Percentiles rank a stretch among this genome's conserved stretches.
These are phyloP conservation scores for Hartigia nigra DNA, from an alignment of 2,888 invertebrate genomes.

Conservation along the genomic window DNA sequence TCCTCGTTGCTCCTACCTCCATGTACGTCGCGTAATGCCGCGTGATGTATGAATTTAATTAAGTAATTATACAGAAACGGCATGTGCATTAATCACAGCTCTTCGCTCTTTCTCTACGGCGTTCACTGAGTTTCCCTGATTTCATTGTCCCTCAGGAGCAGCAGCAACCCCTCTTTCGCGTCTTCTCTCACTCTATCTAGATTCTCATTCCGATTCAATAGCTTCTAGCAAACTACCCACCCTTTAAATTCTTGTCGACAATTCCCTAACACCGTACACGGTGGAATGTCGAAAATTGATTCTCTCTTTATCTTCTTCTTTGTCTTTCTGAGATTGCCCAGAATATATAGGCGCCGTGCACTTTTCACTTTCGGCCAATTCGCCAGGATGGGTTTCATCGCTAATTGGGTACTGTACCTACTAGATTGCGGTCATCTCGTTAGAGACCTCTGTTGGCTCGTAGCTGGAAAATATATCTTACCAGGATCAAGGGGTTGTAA, in stretches of 20 bases:
- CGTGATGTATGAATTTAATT: conserved; percentile 58
- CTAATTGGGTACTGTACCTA: conserved; percentile 45
- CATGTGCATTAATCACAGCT: conserved; percentile 45
- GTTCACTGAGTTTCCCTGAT: conserved; percentile 16
- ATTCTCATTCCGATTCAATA: neutral
- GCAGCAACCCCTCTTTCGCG: neutral
- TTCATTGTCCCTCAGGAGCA: conserved; percentile 14
- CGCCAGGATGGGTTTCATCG: conserved; percentile 40
- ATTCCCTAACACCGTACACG: neutral
- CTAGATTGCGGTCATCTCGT: conserved; percentile 48
- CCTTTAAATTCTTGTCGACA: neutral
- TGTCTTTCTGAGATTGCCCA: neutral
- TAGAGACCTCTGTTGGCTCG: conserved; percentile 26
- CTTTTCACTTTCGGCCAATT: conserved; percentile 21
- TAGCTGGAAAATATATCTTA: conserved; percentile 14
- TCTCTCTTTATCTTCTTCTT: neutral
- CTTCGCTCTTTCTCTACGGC: conserved; percentile 1
- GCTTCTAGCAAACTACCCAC: neutral
- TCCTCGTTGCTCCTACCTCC: neutral
- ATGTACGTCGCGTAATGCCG: conserved; percentile 41
- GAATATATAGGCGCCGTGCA: neutral
- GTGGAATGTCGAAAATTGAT: neutral
- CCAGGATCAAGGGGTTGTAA: neutral
- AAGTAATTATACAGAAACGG: conserved; percentile 49
- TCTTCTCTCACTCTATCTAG: neutral